A percentile compares a stretch with the other conserved stretches of the same genome.
Evolutionary conservation across 2,888 invertebrate species (phyloP).

Genomic region (Noctua pronuba): DNA sequence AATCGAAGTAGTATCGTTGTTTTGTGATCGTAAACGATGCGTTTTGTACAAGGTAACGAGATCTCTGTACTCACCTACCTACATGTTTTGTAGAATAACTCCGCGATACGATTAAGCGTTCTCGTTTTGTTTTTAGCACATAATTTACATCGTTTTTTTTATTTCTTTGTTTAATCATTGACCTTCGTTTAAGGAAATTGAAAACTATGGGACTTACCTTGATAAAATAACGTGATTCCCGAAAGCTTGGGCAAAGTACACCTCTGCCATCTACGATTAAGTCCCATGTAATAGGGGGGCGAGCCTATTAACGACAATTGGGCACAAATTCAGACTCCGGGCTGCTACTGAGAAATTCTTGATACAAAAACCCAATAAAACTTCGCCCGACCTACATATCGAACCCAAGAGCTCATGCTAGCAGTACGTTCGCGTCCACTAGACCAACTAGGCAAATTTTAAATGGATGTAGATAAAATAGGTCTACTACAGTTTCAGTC

Average conservation of each 20-base stretch:
- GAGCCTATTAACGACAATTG: no score
- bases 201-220: background rate
- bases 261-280: background rate
- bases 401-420: background rate
- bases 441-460: background rate
- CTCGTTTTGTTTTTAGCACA: conserved; percentile 43
- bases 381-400: background rate
- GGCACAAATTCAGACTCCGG: background rate
- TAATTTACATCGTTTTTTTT: conserved; percentile 32
- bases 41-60: conserved; percentile 47
- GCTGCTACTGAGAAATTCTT: background rate
- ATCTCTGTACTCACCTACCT: background rate
- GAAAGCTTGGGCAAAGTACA: background rate
- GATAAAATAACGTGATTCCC: background rate
- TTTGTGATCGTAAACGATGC: conserved; percentile 46
- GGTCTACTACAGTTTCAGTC: background rate
- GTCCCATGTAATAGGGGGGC: no score
- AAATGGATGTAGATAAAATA: background rate
- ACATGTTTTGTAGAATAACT: conserved; percentile 38
- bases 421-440: background rate
- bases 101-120: conserved; percentile 27
- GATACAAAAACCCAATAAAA: background rate
- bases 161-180: conserved; percentile 32
- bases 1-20: conserved; percentile 38
- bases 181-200: conserved; percentile 35